Conservation (phyloP, 2,888 invertebrate genomes). For the Stenchaetothrips biformis region DNA sequence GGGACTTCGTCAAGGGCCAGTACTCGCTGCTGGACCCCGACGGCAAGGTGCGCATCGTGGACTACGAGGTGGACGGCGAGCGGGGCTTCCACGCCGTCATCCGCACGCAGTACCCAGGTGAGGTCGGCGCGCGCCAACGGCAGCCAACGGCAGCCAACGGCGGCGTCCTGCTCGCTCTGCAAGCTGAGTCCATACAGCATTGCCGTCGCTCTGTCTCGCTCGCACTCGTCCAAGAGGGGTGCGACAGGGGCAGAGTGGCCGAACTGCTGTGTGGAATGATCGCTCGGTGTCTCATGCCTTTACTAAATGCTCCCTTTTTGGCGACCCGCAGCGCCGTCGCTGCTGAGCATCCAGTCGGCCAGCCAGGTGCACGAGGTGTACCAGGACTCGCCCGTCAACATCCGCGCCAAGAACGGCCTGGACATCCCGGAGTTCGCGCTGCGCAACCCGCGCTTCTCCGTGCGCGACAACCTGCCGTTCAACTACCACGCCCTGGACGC, state of each 20-base stretch:
- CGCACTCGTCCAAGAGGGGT: background rate
- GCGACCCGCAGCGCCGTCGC: conserved; percentile 32
- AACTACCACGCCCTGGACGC: conserved; percentile 37
- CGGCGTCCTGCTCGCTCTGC: background rate
- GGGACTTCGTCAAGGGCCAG: conserved; percentile 41
- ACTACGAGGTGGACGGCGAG: conserved; percentile 41
- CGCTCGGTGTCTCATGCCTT: background rate
- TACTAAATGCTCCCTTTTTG: background rate
- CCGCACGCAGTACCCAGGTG: conserved; percentile 39
- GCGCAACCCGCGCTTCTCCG: conserved; percentile 27
- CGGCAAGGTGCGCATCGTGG: conserved; percentile 41
- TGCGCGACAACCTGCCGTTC: conserved; percentile 29
- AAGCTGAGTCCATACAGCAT: background rate
- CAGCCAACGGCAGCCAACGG: background rate
- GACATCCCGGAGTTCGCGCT: conserved; percentile 16
- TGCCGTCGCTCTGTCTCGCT: background rate
- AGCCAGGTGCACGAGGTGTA: conserved; percentile 34
- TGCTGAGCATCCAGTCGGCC: conserved; percentile 36
- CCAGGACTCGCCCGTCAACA: conserved; percentile 35
- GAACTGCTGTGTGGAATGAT: background rate
- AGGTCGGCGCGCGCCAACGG: background rate
- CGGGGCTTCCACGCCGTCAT: conserved; percentile 42
- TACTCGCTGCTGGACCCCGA: conserved; percentile 42
- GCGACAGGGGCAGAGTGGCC: no score
- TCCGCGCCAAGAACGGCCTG: conserved; percentile 30